A percentile compares a stretch with the other conserved stretches of the same genome.
phyloP scores from a whole-genome alignment of 2,797 vertebrate species.

The Danio jaintianensis region DNA sequence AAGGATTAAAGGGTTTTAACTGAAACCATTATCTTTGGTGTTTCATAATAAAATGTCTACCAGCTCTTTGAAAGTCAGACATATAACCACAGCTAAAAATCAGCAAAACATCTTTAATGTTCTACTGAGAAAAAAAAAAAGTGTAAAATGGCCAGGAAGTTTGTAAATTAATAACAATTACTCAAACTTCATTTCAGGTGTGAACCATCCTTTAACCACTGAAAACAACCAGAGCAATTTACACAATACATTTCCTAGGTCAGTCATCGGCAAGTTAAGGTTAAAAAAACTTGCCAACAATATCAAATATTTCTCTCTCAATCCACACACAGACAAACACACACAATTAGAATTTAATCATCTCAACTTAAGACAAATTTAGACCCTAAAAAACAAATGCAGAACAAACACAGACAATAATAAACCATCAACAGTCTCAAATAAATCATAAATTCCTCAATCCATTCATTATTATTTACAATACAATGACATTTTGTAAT shows the following conservation, averaged over 20 bases:
- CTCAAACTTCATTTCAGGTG: no score
- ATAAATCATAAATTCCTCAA: neutral
- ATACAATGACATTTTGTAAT: neutral
- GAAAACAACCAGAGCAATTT: neutral
- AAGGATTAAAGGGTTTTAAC: no score
- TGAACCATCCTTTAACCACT: neutral
- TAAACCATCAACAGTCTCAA: neutral
- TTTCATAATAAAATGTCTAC: no score
- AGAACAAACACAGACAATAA: neutral
- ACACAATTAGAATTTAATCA: neutral
- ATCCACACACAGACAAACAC: neutral
- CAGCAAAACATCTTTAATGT: no score
- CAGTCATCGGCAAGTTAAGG: neutral
- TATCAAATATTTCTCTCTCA: neutral
- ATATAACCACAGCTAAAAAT: no score
- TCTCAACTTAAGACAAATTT: neutral
- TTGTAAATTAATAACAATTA: no score
- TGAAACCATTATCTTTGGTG: no score
- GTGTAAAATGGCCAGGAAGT: no score
- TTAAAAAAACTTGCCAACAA: neutral
- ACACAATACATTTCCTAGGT: neutral
- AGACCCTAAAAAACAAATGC: neutral
- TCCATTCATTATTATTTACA: neutral
- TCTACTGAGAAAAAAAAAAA: no score
- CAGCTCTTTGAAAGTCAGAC: no score